phyloP scores from a whole-genome alignment of 2,888 invertebrate genomes.

The Mycalesis mineus region DNA sequence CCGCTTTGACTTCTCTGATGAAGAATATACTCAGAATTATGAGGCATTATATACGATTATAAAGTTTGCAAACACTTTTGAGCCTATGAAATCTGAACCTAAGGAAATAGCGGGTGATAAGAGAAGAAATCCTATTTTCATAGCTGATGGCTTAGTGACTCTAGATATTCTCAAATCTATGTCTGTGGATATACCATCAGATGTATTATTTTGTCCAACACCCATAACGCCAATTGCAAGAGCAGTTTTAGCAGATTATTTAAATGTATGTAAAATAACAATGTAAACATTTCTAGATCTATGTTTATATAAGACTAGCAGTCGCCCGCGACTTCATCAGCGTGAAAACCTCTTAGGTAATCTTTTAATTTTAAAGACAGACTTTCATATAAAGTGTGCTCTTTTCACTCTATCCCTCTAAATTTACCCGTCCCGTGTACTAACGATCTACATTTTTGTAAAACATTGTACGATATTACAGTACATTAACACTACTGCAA shows the following conservation, averaged over 20 bases:
- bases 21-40: slow-evolving; percentile 44
- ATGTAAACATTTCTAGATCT: too few relatives aligned
- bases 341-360: too few relatives aligned
- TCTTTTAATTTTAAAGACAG: too few relatives aligned
- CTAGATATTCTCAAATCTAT: slow-evolving; percentile 52
- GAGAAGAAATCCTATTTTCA: slow-evolving; percentile 47
- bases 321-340: too few relatives aligned
- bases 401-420: too few relatives aligned
- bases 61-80: slow-evolving; percentile 54
- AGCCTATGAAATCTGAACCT: slow-evolving; percentile 17
- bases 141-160: slow-evolving; percentile 58
- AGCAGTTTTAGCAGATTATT: slow-evolving; percentile 47
- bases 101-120: slow-evolving; percentile 11
- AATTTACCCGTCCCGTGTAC: too few relatives aligned
- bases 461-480: too few relatives aligned
- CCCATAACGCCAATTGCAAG: slow-evolving; percentile 47
- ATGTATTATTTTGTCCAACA: slow-evolving; percentile 52
- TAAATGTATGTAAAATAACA: slow-evolving; percentile 43
- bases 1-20: slow-evolving; percentile 40
- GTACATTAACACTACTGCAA: too few relatives aligned
- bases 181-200: slow-evolving; percentile 48
- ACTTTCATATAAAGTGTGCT: too few relatives aligned
- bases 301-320: too few relatives aligned
- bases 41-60: slow-evolving; percentile 55
- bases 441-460: too few relatives aligned